Conservation (phyloP, 2,888 invertebrate genomes). For the Baronia brevicornis region DNA sequence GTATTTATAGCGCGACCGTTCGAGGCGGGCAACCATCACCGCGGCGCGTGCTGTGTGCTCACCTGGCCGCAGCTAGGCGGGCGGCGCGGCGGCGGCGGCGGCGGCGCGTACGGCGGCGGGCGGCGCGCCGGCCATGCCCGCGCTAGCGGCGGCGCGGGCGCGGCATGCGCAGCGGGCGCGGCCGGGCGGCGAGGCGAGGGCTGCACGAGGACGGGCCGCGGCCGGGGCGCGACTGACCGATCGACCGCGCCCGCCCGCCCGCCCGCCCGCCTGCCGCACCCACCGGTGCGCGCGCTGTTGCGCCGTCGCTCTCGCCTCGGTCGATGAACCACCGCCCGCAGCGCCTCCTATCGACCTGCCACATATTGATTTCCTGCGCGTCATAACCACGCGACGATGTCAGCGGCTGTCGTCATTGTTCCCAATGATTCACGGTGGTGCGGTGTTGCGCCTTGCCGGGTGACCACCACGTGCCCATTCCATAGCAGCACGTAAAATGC, state of each 20-base stretch:
- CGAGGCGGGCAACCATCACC: slow-evolving; percentile 28
- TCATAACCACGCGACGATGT: slow-evolving; percentile 24
- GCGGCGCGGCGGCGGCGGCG: slow-evolving; percentile 34
- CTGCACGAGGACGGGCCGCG: slow-evolving; percentile 41
- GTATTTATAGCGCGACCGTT: slow-evolving; percentile 52
- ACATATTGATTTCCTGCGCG: slow-evolving; percentile 27
- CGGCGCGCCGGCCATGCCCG: slow-evolving; percentile 50
- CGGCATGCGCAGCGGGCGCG: slow-evolving; percentile 45
- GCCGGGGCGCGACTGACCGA: slow-evolving; percentile 50
- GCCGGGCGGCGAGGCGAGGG: slow-evolving; percentile 39
- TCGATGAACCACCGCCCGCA: slow-evolving; percentile 20
- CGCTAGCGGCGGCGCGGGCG: slow-evolving; percentile 48
- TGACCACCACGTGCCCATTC: too few relatives aligned
- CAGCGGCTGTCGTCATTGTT: too few relatives aligned
- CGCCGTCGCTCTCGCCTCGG: slow-evolving; percentile 18
- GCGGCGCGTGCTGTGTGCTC: slow-evolving; percentile 40
- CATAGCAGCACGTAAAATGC: too few relatives aligned
- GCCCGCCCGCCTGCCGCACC: slow-evolving; percentile 25
- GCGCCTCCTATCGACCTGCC: slow-evolving; percentile 29
- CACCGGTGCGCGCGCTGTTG: slow-evolving; percentile 18
- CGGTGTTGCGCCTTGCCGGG: too few relatives aligned
- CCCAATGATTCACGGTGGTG: too few relatives aligned
- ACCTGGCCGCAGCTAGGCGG: slow-evolving; percentile 46
- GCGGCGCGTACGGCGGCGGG: slow-evolving; percentile 42
- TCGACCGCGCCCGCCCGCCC: slow-evolving; percentile 30